phyloP scores from a whole-genome alignment of 2,797 vertebrate genomes.

The Brachyalestes nurse region DNA sequence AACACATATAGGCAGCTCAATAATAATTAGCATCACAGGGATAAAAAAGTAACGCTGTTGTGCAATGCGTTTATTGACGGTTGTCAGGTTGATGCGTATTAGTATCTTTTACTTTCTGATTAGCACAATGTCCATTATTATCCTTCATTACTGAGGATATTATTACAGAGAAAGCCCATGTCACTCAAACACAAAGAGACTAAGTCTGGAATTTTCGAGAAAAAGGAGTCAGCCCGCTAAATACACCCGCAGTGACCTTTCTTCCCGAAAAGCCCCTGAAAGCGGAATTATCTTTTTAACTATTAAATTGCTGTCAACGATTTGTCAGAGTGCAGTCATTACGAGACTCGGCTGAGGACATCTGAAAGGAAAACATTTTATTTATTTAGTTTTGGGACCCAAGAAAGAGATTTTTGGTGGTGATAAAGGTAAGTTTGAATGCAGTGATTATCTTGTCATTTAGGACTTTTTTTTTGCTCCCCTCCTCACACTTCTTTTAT shows the following conservation, averaged over 20 bases:
- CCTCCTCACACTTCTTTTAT: conserved; percentile 27
- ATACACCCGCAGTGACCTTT: conserved; percentile 67
- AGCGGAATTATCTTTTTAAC: conserved; percentile 85
- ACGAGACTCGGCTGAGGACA: conserved; percentile 72
- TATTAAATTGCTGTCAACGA: conserved; percentile 84
- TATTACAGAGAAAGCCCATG: conserved; percentile 82
- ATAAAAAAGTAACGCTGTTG: conserved; percentile 68
- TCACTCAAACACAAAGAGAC: conserved; percentile 78
- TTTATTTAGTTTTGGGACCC: conserved; percentile 81
- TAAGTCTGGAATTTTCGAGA: conserved; percentile 53
- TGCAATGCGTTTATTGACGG: conserved; percentile 54
- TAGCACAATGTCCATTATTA: conserved; percentile 75
- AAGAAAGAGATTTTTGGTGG: conserved; percentile 73
- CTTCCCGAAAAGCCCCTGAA: conserved; percentile 74
- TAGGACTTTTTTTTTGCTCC: conserved; percentile 53
- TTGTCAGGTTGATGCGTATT: conserved; percentile 74
- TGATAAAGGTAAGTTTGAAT: conserved; percentile 84
- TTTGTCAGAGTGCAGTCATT: conserved; percentile 82
- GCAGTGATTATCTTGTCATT: conserved; percentile 86
- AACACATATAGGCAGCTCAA: conserved; percentile 57
- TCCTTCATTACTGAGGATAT: conserved; percentile 84
- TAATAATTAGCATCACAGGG: conserved; percentile 78
- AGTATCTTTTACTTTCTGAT: conserved; percentile 78
- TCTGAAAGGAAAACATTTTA: conserved; percentile 83
- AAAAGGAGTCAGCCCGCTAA: conserved; percentile 78